Evolutionary conservation across 53 echinoderm and acorn worm species (phyloP).

Genomic region (Paelopatides confundens): DNA sequence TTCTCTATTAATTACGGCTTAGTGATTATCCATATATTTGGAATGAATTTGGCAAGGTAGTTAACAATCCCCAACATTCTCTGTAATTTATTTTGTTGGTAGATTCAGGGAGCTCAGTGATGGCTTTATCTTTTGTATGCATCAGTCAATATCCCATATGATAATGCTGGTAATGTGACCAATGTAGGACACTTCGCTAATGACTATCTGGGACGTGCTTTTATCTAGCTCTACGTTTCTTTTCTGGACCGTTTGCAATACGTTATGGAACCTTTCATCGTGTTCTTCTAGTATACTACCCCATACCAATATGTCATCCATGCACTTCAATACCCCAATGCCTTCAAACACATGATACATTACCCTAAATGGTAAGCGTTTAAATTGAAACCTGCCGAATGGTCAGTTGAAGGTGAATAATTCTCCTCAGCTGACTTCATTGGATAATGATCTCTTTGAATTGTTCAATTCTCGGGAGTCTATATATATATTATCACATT

Average conservation of each 20-base stretch:
- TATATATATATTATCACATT: background rate
- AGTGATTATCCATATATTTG: constrained; percentile 35
- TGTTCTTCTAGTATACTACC: constrained; percentile 46
- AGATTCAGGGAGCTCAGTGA: constrained; percentile 42
- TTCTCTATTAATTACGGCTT: constrained; percentile 47
- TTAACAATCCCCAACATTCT: constrained; percentile 48
- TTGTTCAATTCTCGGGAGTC: constrained; percentile 15
- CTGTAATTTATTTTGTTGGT: constrained; percentile 42
- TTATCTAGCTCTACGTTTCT: constrained; percentile 55
- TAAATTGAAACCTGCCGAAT: no score
- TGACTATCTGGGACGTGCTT: constrained; percentile 33
- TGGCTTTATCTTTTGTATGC: constrained; percentile 46
- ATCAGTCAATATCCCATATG: constrained; percentile 27
- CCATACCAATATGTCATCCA: constrained; percentile 41
- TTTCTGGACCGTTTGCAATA: constrained; percentile 28
- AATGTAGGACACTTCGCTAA: background rate
- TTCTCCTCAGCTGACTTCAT: constrained; percentile 13
- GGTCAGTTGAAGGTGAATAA: no score
- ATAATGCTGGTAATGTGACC: background rate
- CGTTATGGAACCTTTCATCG: background rate
- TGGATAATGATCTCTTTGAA: background rate
- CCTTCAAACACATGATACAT: constrained; percentile 34
- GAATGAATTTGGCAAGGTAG: constrained; percentile 42
- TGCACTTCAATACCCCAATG: constrained; percentile 19
- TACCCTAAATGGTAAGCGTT: constrained; percentile 25